phyloP scores from a whole-genome alignment of 2,888 invertebrate species.

The Caenorhabditis panamensis region DNA sequence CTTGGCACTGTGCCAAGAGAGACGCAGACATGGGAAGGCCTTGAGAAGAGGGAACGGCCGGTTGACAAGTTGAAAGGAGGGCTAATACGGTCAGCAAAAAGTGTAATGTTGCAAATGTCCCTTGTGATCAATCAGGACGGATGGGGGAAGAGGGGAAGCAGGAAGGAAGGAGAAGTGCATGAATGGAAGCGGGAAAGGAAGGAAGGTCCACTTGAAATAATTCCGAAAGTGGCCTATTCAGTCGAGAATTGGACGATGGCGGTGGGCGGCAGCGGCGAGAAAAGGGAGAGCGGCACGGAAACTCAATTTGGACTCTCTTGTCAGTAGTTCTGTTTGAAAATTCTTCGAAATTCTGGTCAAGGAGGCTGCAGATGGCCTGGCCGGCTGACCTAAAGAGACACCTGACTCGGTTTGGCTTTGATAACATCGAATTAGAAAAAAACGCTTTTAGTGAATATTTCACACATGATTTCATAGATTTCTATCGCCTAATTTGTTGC shows the following conservation, averaged over 20 bases:
- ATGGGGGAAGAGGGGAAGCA: constrained; percentile 2
- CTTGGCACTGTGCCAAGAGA: constrained; percentile 38
- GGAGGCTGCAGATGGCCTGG: too few relatives aligned
- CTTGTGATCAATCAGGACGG: constrained; percentile 31
- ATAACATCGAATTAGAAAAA: too few relatives aligned
- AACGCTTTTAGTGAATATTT: too few relatives aligned
- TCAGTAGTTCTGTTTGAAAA: too few relatives aligned
- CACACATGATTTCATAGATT: too few relatives aligned
- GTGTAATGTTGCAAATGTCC: constrained; percentile 24
- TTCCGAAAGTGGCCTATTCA: constrained; percentile 59
- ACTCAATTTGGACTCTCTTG: constrained; percentile 49
- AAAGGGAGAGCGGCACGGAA: constrained; percentile 40
- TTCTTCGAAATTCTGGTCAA: too few relatives aligned
- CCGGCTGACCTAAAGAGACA: too few relatives aligned
- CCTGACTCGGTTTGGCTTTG: too few relatives aligned
- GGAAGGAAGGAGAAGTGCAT: constrained; percentile 26
- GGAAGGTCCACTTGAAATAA: constrained; percentile 50
- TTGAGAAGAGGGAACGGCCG: too few relatives aligned
- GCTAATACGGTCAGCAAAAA: constrained; percentile 19
- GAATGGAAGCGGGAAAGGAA: constrained; percentile 28
- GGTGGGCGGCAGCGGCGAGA: constrained; percentile 34
- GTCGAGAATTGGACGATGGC: constrained; percentile 46
- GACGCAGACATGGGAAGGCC: constrained; percentile 20
- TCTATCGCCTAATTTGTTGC: too few relatives aligned
- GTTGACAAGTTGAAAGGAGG: too few relatives aligned